Evolutionary conservation across 2,888 invertebrate genomes (phyloP), one percentile per base, ranked within the genome.

Genomic region (Carabus problematicus): DNA sequence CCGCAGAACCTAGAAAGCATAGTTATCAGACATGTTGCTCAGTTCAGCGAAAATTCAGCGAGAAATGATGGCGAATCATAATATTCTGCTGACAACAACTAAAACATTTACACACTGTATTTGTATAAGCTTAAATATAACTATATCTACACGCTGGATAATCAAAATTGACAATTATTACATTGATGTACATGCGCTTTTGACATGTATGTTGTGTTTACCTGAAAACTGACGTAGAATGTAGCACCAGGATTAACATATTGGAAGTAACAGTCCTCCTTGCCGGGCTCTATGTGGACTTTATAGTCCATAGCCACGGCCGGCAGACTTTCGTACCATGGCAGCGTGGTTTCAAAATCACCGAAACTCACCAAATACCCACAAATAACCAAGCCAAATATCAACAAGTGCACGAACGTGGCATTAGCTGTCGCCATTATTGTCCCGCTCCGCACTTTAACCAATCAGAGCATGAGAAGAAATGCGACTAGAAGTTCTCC

Each of bases 291-390:
- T 72, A 97, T 90, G 82, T 96, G 93, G 42, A 97, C 93, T 84
- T 96, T 96, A 80, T 97, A 97, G 79, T 97, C 97, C 92, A 96
- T 95, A 1, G 95, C 94, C 41, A 95, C 94, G 8, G 96, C 96
- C 9, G 96, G 96, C 68, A 93, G 82, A 74, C 90, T 89, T 81
- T 94, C 94, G 80, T 93, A 93, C 93, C 93, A 93, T 79, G 92
- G 92, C 75, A 87, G 84, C 43, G 87, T 86, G 11, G 86, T 80
- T 72, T 87, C 69, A 1, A 60, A 52, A 7, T 54, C 42, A 7
- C 60, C 60, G 14, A 12, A 54, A 0, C 41, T 40, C 9, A 67
- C 45, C 12, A 67, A 60, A 67, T 42, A 67, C 16, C 67, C 39
- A 12, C 59, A 16, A 12, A 67, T 42, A 43, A 60, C 11, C 18